Percentiles rank a stretch among this genome's conserved stretches.
Evolutionary conservation across 2,797 vertebrate species (phyloP).

Genomic region (Zalophus californianus): DNA sequence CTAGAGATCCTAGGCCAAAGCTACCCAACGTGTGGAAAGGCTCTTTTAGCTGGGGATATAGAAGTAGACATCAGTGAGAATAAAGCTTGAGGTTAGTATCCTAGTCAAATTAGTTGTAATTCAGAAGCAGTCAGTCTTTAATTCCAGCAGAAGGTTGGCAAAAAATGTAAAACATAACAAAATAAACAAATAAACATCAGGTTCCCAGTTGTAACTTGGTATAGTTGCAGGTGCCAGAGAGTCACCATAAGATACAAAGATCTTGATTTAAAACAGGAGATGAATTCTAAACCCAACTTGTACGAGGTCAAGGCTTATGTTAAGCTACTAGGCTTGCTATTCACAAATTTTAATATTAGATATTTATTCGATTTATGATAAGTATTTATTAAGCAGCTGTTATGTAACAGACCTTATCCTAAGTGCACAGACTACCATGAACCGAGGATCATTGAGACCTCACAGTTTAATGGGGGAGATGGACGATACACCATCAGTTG

Average conservation of each 20-base stretch:
- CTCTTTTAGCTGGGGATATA: neutral
- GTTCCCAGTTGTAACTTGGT: neutral
- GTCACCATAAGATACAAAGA: neutral
- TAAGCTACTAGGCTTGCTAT: neutral
- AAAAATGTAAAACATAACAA: neutral
- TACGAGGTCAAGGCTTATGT: neutral
- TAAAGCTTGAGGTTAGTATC: neutral
- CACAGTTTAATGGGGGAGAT: neutral
- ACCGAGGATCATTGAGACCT: neutral
- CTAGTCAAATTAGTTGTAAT: neutral
- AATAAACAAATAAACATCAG: neutral
- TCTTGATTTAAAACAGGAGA: neutral
- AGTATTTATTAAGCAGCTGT: neutral
- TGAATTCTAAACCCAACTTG: neutral
- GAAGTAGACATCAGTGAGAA: neutral
- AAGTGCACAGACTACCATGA: neutral
- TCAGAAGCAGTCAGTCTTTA: neutral
- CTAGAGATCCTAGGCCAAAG: neutral
- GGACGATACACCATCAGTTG: neutral
- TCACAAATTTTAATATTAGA: neutral
- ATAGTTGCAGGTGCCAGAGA: neutral
- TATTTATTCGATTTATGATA: neutral
- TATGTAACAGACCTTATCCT: neutral
- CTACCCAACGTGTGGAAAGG: neutral
- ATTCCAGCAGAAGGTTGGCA: neutral